Base-by-base conservation (phyloP, 2,113 vertebrate species). In the Campylomormyrus tamandua region DNA sequence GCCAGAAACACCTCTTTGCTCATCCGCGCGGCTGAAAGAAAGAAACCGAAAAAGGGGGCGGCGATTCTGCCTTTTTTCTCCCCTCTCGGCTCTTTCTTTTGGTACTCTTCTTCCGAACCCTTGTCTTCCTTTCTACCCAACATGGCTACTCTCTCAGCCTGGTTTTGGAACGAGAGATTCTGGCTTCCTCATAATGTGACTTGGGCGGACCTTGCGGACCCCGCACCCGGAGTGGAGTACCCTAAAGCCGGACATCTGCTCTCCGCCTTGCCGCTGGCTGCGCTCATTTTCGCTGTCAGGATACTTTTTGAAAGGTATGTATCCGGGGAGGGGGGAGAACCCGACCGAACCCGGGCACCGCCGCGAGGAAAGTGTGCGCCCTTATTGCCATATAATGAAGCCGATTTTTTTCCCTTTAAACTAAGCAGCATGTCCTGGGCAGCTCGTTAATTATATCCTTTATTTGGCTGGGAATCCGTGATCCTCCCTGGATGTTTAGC, bases 171-270 rank as follows among this genome's bases (percentile, higher is more conserved):
- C 92, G 98, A 99, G 90, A 95, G 97, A 90, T 99, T 99, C 91
- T 99, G 98, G 98, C 95, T 99, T 90, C 98, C 98, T 0, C 96
- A 96, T 92, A 99, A 99, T 93, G 97, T 99, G 89, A 99, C 97
- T 92, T 99, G 98, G 98, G 97, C 98, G 90, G 97, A 99, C 91
- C 92, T 99, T 89, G 96, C 96, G 42, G 96, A 96, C 31, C 95
- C 95, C 8, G 95, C 97, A 89, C 93, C 95, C 92, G 95, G 95
- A 92, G 94, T 95, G 94, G 95, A 96, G 94, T 96, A 96, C 92
- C 97, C 98, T 10, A 97, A 95, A 95, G 94, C 96, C 10, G 92
- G 95, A 48, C 97, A 99, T 94, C 95, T 98, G 91, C 92, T 98
- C 24, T 91, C 93, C 50, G 98, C 95, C 49, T 93, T 99, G 90